These are phyloP conservation scores for Araneus ventricosus DNA, from an alignment of 1,140 invertebrate species.

Conservation along the genomic window DNA sequence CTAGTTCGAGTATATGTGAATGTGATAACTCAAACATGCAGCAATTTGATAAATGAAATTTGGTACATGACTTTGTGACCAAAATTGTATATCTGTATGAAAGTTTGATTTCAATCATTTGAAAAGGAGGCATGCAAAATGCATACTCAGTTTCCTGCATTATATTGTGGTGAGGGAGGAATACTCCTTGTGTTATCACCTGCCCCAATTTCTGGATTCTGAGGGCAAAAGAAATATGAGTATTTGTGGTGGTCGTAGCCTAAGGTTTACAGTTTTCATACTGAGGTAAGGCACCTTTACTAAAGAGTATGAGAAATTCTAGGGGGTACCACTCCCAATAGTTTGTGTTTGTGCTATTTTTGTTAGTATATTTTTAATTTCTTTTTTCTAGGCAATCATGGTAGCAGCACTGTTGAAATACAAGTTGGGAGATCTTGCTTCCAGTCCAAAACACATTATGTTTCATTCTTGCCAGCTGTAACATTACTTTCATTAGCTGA, in stretches of 20 bases:
- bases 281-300: neutral
- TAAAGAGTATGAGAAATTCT: neutral
- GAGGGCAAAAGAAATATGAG: too few species aligned
- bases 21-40: too few species aligned
- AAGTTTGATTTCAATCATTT: too few species aligned
- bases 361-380: neutral
- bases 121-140: too few species aligned
- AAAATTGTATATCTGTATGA: too few species aligned
- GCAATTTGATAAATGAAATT: too few species aligned
- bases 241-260: neutral
- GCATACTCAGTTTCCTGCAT: too few species aligned
- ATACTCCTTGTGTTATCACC: too few species aligned
- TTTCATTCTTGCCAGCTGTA: conserved; percentile 41
- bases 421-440: conserved; percentile 39
- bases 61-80: too few species aligned
- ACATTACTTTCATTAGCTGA: conserved; percentile 10
- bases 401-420: conserved; percentile 33
- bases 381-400: conserved; percentile 21
- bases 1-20: too few species aligned
- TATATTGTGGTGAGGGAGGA: too few species aligned
- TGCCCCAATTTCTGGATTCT: too few species aligned
- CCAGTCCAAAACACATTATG: neutral
- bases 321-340: neutral
- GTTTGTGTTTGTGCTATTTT: neutral
- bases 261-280: neutral